A percentile compares a stretch with the other conserved stretches of the same genome.
phyloP scores from a whole-genome alignment of 1,140 invertebrate genomes.

The Rhyacophila brunnea region DNA sequence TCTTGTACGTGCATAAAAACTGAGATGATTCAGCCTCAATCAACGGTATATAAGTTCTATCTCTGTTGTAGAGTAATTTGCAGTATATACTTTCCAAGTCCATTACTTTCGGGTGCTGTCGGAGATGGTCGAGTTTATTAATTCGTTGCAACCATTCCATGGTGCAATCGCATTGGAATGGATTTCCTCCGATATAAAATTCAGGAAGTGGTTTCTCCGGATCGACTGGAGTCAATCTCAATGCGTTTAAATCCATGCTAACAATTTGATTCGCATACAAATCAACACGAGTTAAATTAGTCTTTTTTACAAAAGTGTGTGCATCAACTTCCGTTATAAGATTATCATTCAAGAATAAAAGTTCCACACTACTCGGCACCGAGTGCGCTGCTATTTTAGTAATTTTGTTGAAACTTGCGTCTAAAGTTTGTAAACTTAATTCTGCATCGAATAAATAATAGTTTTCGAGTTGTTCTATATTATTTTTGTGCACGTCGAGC shows the following conservation, averaged over 20 bases:
- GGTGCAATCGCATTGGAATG: constrained; percentile 83
- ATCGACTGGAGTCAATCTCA: constrained; percentile 70
- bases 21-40: constrained; percentile 82
- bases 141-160: constrained; percentile 87
- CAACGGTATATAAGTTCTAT: constrained; percentile 76
- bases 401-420: constrained; percentile 81
- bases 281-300: constrained; percentile 79
- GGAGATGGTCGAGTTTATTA: constrained; percentile 68
- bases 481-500: constrained; percentile 88
- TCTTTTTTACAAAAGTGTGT: constrained; percentile 80
- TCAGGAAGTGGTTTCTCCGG: constrained; percentile 69
- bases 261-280: constrained; percentile 82
- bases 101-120: constrained; percentile 86
- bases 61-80: constrained; percentile 81
- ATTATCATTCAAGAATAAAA: constrained; percentile 82
- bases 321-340: constrained; percentile 74
- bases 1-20: constrained; percentile 89
- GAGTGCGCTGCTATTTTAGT: constrained; percentile 66
- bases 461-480: constrained; percentile 78
- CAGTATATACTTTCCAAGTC: constrained; percentile 90
- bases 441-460: constrained; percentile 69
- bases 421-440: constrained; percentile 71
- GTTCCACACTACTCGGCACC: constrained; percentile 74
- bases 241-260: constrained; percentile 76
- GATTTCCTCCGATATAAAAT: constrained; percentile 86